Conservation (phyloP, 2,113 vertebrate genomes). For the Pseudopipra pipra region DNA sequence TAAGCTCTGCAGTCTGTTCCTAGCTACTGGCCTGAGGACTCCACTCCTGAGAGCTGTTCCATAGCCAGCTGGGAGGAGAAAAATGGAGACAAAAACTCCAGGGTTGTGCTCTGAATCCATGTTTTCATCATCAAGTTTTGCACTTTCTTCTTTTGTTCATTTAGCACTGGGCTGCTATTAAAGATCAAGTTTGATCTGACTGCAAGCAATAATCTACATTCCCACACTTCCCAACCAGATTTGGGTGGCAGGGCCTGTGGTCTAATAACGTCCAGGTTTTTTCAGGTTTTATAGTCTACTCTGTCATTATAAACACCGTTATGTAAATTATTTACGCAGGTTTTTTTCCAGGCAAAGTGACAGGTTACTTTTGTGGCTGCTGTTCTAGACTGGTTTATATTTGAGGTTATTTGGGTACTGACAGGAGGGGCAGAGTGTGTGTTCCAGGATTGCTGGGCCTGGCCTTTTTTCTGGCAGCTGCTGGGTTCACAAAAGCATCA, state of each 20-base stretch:
- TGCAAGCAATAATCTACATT: neutral
- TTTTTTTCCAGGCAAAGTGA: neutral
- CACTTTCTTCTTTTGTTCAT: neutral
- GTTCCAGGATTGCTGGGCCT: neutral
- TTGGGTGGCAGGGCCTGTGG: too few species aligned
- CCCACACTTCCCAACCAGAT: neutral
- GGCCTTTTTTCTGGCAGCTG: neutral
- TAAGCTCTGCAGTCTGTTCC: accelerated
- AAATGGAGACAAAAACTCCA: neutral
- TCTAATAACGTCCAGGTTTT: neutral
- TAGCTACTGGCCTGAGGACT: neutral
- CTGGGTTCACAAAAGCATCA: neutral
- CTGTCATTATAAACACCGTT: neutral
- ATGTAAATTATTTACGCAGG: neutral
- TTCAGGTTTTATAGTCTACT: neutral
- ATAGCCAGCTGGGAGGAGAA: neutral
- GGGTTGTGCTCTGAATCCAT: neutral
- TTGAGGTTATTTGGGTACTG: neutral
- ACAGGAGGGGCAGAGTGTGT: neutral
- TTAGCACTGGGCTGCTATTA: neutral
- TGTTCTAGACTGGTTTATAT: neutral
- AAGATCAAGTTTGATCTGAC: neutral
- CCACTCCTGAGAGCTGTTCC: neutral
- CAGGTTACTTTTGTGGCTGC: neutral
- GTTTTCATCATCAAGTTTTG: neutral